These are phyloP conservation scores for Phalacrocorax aristotelis DNA, from an alignment of 2,113 vertebrate species.

Conservation along the genomic window DNA sequence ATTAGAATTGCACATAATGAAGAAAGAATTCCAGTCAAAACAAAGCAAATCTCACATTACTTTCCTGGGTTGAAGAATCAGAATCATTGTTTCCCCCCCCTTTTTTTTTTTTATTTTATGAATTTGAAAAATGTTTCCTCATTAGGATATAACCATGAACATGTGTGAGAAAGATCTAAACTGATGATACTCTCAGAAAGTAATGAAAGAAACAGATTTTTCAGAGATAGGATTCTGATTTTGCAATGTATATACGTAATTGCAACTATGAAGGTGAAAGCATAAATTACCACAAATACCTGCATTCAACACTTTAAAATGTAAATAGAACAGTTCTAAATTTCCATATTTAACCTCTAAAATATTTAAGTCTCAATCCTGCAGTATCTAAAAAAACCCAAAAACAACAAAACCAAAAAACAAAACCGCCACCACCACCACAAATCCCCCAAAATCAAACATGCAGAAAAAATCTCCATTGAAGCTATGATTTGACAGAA, in stretches of 20 bases:
- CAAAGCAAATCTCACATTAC: conserved; percentile 28
- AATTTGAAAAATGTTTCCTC: conserved; percentile 48
- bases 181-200: not conserved
- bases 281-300: not conserved
- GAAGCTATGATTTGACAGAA: not conserved
- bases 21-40: conserved; percentile 58
- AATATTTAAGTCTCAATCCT: not conserved
- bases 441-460: not conserved
- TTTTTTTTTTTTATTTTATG: not conserved
- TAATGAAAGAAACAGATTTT: conserved; percentile 39
- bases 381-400: too few species aligned
- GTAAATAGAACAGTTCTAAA: not conserved
- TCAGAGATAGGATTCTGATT: not conserved
- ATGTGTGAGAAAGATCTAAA: conserved; percentile 11
- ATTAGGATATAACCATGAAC: conserved; percentile 20
- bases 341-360: not conserved
- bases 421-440: not conserved
- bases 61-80: conserved; percentile 1
- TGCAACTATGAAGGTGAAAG: not conserved
- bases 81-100: not conserved
- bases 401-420: too few species aligned
- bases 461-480: not conserved
- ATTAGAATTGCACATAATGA: conserved; percentile 25
- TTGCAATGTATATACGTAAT: not conserved
- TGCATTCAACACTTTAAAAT: not conserved